phyloP scores from a whole-genome alignment of 2,888 invertebrate species.

The Hirtodrosophila confusa region DNA sequence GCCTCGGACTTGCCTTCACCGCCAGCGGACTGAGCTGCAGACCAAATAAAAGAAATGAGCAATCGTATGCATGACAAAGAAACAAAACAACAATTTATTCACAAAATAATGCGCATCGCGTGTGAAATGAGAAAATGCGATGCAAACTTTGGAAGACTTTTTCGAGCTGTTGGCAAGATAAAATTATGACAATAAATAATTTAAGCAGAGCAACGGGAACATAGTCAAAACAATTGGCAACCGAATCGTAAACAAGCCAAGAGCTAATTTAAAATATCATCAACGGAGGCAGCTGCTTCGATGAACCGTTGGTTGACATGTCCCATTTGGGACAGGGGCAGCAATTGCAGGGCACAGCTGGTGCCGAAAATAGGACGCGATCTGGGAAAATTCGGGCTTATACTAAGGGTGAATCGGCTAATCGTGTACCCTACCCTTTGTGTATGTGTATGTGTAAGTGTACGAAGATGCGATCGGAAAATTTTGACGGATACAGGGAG shows the following conservation, averaged over 20 bases:
- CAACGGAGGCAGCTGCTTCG: slow-evolving; percentile 12
- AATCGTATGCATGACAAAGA: slow-evolving; percentile 1
- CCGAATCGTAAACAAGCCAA: slow-evolving; percentile 42
- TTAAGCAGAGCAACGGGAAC: slow-evolving; percentile 16
- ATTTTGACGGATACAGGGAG: no score
- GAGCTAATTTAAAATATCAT: slow-evolving; percentile 15
- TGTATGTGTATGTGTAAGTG: no score
- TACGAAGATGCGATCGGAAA: no score
- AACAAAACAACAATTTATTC: slow-evolving; percentile 20
- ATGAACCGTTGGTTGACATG: slow-evolving; percentile 3
- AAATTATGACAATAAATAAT: slow-evolving; percentile 46
- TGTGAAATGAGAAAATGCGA: slow-evolving; percentile 30
- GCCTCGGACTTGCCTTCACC: slow-evolving; percentile 61
- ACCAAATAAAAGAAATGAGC: slow-evolving; percentile 5
- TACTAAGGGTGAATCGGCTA: background rate
- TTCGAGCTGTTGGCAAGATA: slow-evolving; percentile 2
- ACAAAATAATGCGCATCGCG: slow-evolving; percentile 42
- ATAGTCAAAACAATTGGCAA: slow-evolving; percentile 40
- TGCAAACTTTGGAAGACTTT: slow-evolving; percentile 22
- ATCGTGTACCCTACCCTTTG: background rate
- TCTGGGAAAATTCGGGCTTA: slow-evolving; percentile 9
- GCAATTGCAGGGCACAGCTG: slow-evolving; percentile 20
- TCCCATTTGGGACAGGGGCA: background rate
- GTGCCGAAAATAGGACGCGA: slow-evolving; percentile 39
- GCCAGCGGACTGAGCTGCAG: slow-evolving; percentile 73